Evolutionary conservation across 1,140 invertebrate genomes (phyloP), one percentile per base, ranked within the genome.

Genomic region (Drosophila lowei): DNA sequence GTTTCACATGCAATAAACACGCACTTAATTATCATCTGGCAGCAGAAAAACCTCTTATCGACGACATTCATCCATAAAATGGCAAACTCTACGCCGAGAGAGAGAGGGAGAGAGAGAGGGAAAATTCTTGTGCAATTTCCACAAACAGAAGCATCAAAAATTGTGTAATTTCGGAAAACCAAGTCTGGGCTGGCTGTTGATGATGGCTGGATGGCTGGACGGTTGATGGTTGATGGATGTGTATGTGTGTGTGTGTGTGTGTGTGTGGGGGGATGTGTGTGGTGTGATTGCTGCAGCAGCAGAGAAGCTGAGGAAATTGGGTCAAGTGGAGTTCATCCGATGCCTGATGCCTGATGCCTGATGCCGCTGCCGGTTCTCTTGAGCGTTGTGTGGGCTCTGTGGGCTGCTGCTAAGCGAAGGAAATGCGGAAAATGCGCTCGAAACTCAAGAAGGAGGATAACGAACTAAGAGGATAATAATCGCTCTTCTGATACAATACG

Each of bases 1-100:
- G 46, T 21, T 55, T 53, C 18, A 49, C 65, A 62, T 78, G 79
- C 79, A 81, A 70, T 78, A 65, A 83, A 71, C 79, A 83, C 76
- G 57, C 47, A 72, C 66, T 83, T 84, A 84, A 84, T 83, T 84
- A 83, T 75, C 75, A 65, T 55, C 47, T 66, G 25, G 30, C 53
- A 56, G 41, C 34, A 6, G 34, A 38, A 46, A 38, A 52, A 30
- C 54, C 41, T 23, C 66, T 50, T 43, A 76, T 50, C 71, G 67
- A 63, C 61, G 72, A 48, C 43, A 38, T 38, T 50, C 54, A 43
- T 7, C 47, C 67, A 71, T 71, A 52, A 71, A 59, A 41, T 42
- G 66, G 67, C 23, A 23, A 67, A 44, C 25, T 25, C 21, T 55
- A 46, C 5, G 43, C 1, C 34, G 11, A 38, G 34, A 11, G 9